These are phyloP conservation scores for Hippocampus kuda DNA, from an alignment of 2,797 vertebrate genomes.

Conservation along the genomic window DNA sequence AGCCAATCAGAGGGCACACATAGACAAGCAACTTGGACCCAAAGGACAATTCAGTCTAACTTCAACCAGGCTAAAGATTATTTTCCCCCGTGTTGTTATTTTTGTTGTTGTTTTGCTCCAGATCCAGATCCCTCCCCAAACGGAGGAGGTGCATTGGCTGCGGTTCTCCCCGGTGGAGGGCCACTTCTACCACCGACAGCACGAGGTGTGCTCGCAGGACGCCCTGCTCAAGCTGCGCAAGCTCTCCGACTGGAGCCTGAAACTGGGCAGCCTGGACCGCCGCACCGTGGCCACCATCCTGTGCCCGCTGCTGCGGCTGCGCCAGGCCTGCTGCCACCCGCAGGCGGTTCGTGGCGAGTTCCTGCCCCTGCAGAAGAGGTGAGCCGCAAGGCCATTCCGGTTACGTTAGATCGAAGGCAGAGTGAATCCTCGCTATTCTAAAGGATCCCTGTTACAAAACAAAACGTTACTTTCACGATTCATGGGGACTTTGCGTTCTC, in stretches of 20 bases:
- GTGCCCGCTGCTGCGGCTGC: slow-evolving; percentile 83
- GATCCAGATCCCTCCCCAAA: slow-evolving; percentile 97
- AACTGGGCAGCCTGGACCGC: slow-evolving; percentile 89
- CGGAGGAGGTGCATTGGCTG: slow-evolving; percentile 92
- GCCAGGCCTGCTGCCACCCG: slow-evolving; percentile 97
- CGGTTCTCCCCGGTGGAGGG: slow-evolving; percentile 95
- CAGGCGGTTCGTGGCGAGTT: slow-evolving; percentile 97
- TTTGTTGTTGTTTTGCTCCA: slow-evolving; percentile 31
- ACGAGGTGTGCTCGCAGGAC: slow-evolving; percentile 96
- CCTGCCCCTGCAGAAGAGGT: slow-evolving; percentile 96
- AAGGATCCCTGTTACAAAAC: too few species aligned
- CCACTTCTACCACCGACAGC: slow-evolving; percentile 97
- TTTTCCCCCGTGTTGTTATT: too few species aligned
- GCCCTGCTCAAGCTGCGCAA: slow-evolving; percentile 88
- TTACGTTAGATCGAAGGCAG: too few species aligned
- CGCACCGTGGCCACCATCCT: slow-evolving; percentile 89
- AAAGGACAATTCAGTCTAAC: too few species aligned
- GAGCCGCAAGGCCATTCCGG: not conserved
- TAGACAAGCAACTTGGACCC: too few species aligned
- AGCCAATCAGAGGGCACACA: too few species aligned
- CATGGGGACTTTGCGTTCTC: not conserved
- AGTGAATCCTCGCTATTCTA: too few species aligned
- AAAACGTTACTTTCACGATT: too few species aligned
- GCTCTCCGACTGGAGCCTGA: slow-evolving; percentile 93
- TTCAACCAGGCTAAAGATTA: too few species aligned